A percentile compares a stretch with the other conserved stretches of the same genome.
Evolutionary conservation across 2,797 vertebrate genomes (phyloP).

Genomic region (Sebastes melanostomus): DNA sequence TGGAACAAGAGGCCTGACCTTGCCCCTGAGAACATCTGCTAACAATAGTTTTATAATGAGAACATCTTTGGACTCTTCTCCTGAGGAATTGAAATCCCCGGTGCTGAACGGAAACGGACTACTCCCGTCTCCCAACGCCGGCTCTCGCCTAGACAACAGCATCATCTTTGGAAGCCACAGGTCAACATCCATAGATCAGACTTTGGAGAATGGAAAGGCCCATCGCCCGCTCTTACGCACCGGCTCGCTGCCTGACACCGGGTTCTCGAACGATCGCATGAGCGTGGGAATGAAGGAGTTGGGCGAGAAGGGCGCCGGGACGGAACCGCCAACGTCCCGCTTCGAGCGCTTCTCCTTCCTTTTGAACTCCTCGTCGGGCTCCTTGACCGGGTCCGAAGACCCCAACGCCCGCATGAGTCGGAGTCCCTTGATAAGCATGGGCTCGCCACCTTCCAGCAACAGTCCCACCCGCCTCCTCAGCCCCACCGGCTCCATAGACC

Average conservation of each 20-base stretch:
- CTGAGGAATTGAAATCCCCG: slow-evolving; percentile 60
- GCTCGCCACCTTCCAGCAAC: slow-evolving; percentile 30
- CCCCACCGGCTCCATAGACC: slow-evolving; percentile 53
- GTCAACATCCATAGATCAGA: slow-evolving; percentile 38
- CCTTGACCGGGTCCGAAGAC: slow-evolving; percentile 57
- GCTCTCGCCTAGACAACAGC: slow-evolving; percentile 89
- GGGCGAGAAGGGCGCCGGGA: neutral
- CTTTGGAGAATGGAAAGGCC: slow-evolving; percentile 49
- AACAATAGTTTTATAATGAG: slow-evolving; percentile 66
- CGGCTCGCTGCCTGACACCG: slow-evolving; percentile 69
- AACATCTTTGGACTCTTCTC: slow-evolving; percentile 58
- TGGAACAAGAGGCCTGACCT: neutral
- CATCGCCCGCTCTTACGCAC: slow-evolving; percentile 23
- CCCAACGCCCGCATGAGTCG: slow-evolving; percentile 37
- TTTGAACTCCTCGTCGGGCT: slow-evolving; percentile 44
- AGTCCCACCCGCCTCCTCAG: slow-evolving; percentile 47
- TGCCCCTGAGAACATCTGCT: slow-evolving; percentile 46
- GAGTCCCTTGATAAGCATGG: neutral
- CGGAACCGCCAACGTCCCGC: slow-evolving; percentile 21
- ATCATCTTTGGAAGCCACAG: slow-evolving; percentile 84
- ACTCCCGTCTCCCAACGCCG: neutral
- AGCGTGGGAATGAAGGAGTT: neutral
- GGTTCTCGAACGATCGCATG: slow-evolving; percentile 24
- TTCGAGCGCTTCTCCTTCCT: slow-evolving; percentile 64
- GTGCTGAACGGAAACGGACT: slow-evolving; percentile 64